These are phyloP conservation scores for Oopsacas minuta DNA, from an alignment of 37 sponge, comb jelly and placozoan species.

Conservation along the genomic window DNA sequence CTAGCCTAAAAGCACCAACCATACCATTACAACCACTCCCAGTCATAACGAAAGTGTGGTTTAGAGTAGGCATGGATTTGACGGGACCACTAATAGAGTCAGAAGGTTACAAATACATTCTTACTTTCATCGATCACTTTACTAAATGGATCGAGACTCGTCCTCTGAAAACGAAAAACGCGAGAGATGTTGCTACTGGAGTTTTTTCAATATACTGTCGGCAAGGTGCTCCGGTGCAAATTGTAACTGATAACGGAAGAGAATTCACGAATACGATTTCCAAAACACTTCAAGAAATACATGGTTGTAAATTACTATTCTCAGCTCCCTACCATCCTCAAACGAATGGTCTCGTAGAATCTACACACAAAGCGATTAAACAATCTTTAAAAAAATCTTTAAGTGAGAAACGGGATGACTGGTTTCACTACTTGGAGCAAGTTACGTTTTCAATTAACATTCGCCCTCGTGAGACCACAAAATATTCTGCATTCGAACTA, in stretches of 20 bases:
- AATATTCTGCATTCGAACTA: neutral
- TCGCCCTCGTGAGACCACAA: neutral
- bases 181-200: neutral
- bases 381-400: neutral
- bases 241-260: neutral
- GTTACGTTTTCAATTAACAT: neutral
- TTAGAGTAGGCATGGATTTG: neutral
- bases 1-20: neutral
- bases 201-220: neutral
- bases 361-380: neutral
- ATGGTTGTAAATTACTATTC: neutral
- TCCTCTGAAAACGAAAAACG: neutral
- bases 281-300: neutral
- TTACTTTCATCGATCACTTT: neutral
- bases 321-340: neutral
- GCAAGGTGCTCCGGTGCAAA: neutral
- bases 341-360: neutral
- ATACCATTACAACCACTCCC: neutral
- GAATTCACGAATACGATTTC: neutral
- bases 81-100: conserved; percentile 3
- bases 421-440: neutral
- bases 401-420: neutral
- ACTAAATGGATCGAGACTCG: neutral
- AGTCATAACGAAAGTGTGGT: neutral
- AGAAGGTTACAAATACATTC: neutral